Evolutionary conservation across 2,797 vertebrate species (phyloP), one percentile per base, ranked within the genome.

Genomic region (Hirundo rustica): DNA sequence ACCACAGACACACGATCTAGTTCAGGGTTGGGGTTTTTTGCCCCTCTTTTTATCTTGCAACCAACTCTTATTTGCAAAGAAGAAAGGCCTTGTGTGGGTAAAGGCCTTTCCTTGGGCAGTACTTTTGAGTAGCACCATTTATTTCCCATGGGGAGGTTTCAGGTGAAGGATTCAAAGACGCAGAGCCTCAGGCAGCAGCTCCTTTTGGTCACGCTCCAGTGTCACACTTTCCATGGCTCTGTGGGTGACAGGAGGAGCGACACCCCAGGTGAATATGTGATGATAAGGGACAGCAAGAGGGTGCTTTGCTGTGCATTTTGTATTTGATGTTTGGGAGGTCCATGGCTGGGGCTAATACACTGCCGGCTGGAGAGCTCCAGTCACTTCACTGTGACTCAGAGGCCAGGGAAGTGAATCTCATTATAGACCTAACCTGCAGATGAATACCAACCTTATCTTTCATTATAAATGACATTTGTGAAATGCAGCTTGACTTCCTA

Each of bases 371-470:
- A 85, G 87, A 84, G 40, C 70, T 83, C 4, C 2, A 62, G 32
- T 70, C 54, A 50, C 74, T 91, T 88, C n/a, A 18, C 26, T 45
- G 54, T 88, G 70, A 90, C 64, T 94, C 92, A 72, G 15, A 83
- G 85, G 67, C 65, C 50, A 62, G 65, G n/a, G 47, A 81, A 88
- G 55, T 55, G 55, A 85, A 88, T 93, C 65, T 86, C 64, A 26
- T 94, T 84, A 86, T 26, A 92, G 76, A 81, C 30, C 58, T 51
- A 74, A 92, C 62, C 62, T 88, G 85, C 55, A 92, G 85, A 91
- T 78, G 76, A 81, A 61, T 81, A 84, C 70, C 85, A 81, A 93
- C 92, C 64, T 86, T 70, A 48, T 85, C 51, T 89, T 27, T 81
- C 64, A 73, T 93, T 84, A 73, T 48, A 81, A 89, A 88, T 6